These are phyloP conservation scores for Pogona vitticeps DNA, from an alignment of 2,113 vertebrate genomes.

Conservation along the genomic window DNA sequence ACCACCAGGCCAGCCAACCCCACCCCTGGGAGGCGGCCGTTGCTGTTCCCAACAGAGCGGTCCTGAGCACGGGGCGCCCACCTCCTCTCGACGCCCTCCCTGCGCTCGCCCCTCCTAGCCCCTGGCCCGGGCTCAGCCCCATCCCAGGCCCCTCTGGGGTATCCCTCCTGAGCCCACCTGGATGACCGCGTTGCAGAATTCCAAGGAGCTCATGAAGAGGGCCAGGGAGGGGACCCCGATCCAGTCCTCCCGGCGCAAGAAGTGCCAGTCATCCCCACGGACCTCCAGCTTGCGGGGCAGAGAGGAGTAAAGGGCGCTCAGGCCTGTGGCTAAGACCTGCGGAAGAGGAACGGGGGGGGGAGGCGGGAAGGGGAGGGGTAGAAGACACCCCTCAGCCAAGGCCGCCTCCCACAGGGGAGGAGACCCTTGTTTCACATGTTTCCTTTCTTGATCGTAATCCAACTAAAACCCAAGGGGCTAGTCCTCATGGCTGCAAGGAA, in stretches of 20 bases:
- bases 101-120: too few relatives aligned
- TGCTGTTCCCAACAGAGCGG: background rate
- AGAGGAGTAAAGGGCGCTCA: conserved; percentile 96
- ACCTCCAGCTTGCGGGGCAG: conserved; percentile 95
- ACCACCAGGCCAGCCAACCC: background rate
- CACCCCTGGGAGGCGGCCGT: background rate
- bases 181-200: conserved; percentile 96
- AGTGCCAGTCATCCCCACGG: conserved; percentile 94
- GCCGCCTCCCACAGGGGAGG: background rate
- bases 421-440: background rate
- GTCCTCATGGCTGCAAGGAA: too few relatives aligned
- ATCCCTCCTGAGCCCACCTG: conserved; percentile 83
- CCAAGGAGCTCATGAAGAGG: conserved; percentile 96
- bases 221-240: conserved; percentile 89
- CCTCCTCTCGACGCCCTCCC: background rate
- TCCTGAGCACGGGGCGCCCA: background rate
- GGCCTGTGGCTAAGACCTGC: conserved; percentile 94
- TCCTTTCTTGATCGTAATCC: too few relatives aligned
- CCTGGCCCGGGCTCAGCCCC: background rate
- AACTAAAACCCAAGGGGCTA: too few relatives aligned
- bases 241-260: conserved; percentile 93
- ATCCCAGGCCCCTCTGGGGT: background rate
- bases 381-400: background rate
- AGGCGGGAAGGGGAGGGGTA: background rate
- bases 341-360: background rate